A percentile compares a stretch with the other conserved stretches of the same genome.
Conservation (phyloP, 2,113 vertebrate species). For the Xenopus tropicalis region UCB_Xtro_10.0 CM004444.2:42478501-42479000, state of each 20-base stretch:
- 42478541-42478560: neutral
- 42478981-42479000: conserved; percentile 80
- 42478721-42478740: conserved; percentile 79
- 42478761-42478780: conserved; percentile 84
- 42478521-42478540: too few species aligned
- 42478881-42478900: conserved; percentile 84
- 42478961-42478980: conserved; percentile 76
- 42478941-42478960: conserved; percentile 74
- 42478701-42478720: conserved; percentile 83
- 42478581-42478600: conserved; percentile 61
- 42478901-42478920: conserved; percentile 84
- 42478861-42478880: conserved; percentile 75
- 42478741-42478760: conserved; percentile 87
- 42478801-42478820: conserved; percentile 79
- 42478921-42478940: conserved; percentile 78
- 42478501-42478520: neutral
- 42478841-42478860: conserved; percentile 78
- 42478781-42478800: conserved; percentile 80
- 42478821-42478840: conserved; percentile 80
- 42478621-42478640: conserved; percentile 73
- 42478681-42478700: conserved; percentile 84
- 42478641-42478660: conserved; percentile 77
- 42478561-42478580: neutral
- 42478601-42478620: conserved; percentile 83
- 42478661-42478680: conserved; percentile 85